A percentile compares a stretch with the other conserved stretches of the same genome.
Evolutionary conservation across 2,797 vertebrate genomes (phyloP).

Genomic region (Anas bahamensis): DNA sequence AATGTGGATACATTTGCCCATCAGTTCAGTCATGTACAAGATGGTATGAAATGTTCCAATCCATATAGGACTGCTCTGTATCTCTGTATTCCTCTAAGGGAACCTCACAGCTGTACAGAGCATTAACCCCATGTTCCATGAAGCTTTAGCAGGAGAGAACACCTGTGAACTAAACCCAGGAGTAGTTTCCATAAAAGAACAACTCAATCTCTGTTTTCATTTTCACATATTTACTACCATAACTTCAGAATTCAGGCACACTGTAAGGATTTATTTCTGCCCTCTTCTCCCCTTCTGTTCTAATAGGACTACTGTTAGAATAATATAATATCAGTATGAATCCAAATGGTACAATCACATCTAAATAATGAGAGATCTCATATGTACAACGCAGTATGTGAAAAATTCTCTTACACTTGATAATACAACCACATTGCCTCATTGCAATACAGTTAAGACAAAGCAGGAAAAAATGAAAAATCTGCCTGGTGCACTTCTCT

Average conservation of each 20-base stretch:
- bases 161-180: not conserved
- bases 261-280: not conserved
- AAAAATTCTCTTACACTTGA: not conserved
- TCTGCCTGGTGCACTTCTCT: not conserved
- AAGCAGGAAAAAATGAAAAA: not conserved
- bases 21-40: not conserved
- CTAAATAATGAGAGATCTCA: not conserved
- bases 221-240: not conserved
- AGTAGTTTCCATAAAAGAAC: not conserved
- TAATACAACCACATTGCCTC: not conserved
- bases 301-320: not conserved
- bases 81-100: not conserved
- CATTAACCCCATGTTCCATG: not conserved
- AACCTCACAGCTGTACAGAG: not conserved
- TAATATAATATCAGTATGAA: not conserved
- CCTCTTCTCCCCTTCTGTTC: not conserved
- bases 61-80: not conserved
- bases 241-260: not conserved
- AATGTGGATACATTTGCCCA: not conserved
- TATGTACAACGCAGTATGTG: not conserved
- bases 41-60: not conserved
- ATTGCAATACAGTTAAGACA: not conserved
- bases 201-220: not conserved
- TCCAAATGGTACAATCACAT: not conserved
- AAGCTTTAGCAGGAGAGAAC: not conserved